Base-by-base conservation (phyloP, 2,888 invertebrate genomes). In the Bhutanitis thaidina region DNA sequence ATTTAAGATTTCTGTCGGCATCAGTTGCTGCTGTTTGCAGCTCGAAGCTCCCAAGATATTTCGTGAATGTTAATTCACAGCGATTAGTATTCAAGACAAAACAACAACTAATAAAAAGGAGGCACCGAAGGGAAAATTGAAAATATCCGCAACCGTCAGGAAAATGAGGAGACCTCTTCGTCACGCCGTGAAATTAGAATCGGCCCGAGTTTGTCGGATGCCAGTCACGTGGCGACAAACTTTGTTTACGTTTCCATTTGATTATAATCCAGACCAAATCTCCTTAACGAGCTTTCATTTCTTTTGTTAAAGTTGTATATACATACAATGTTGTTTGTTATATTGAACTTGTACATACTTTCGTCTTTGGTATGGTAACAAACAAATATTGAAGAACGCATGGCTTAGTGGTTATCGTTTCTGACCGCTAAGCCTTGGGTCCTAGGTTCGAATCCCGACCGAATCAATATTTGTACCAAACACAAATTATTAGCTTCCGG, bases 91-190 rank as follows among this genome's bases (percentile, higher is more conserved):
- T 86, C 87, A 77, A 81, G 79, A 63, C 84, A 74, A 80, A 82
- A 84, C 85, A 84, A 80, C 80, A 83, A 84, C 82, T 84, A 87
- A 88, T 87, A 87, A 86, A 87, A 87, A 78, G 80, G 76, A 75
- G 77, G 74, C 71, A 69, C 79, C 77, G 76, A 73, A 69, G 80
- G 75, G 85, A 83, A 85, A 88, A 88, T 89, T 87, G 88, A 89
- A 88, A 89, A 87, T 86, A 85, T 85, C 86, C 87, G 77, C 82
- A 83, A 78, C 80, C 80, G 78, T 80, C 83, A 84, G 75, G 84
- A 82, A 86, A 86, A 86, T 86, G 80, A 82, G 82, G 60, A 72
- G 75, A 64, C 70, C 73, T 80, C 79, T 81, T 77, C 80, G 78
- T 84, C 82, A 81, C 81, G 76, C 74, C 77, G 77, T 78, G 77